These are phyloP conservation scores for Tenualosa thibaudeaui DNA, from an alignment of 2,797 vertebrate genomes.

Conservation along the genomic window DNA sequence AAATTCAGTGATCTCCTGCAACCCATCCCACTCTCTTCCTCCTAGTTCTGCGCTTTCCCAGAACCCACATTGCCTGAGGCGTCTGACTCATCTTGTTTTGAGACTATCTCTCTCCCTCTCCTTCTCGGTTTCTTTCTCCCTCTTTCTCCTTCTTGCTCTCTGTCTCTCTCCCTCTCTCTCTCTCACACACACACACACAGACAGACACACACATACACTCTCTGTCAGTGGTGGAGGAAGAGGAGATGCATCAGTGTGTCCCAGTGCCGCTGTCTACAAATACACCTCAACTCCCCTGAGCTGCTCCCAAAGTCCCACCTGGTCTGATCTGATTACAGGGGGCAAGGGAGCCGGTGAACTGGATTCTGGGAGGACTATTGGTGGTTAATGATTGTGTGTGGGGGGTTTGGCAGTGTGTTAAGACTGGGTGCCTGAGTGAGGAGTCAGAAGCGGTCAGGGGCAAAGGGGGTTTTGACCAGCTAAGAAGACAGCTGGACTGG, in stretches of 20 bases:
- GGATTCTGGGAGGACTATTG: not conserved
- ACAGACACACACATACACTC: not conserved
- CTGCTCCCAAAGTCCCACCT: not conserved
- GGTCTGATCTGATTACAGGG: not conserved
- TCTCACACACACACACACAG: not conserved
- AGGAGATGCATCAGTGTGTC: not conserved
- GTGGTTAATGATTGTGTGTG: not conserved
- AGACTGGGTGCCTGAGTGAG: not conserved
- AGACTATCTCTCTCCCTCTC: constrained; percentile 29
- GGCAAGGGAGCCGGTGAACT: not conserved
- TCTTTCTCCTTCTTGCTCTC: constrained; percentile 22
- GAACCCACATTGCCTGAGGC: not conserved
- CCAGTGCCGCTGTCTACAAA: not conserved
- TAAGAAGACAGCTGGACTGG: not conserved
- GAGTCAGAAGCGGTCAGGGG: not conserved
- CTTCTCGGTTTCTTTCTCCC: constrained; percentile 30
- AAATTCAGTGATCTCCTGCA: constrained; percentile 6
- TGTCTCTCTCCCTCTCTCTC: not conserved
- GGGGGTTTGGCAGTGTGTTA: not conserved
- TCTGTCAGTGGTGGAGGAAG: not conserved
- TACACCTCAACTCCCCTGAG: not conserved
- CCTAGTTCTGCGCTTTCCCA: not conserved
- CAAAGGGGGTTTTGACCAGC: not conserved
- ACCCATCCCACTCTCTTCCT: constrained; percentile 18
- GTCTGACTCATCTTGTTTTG: not conserved